Conservation (phyloP, 1,140 invertebrate genomes). For the Apolygus lucorum region DNA sequence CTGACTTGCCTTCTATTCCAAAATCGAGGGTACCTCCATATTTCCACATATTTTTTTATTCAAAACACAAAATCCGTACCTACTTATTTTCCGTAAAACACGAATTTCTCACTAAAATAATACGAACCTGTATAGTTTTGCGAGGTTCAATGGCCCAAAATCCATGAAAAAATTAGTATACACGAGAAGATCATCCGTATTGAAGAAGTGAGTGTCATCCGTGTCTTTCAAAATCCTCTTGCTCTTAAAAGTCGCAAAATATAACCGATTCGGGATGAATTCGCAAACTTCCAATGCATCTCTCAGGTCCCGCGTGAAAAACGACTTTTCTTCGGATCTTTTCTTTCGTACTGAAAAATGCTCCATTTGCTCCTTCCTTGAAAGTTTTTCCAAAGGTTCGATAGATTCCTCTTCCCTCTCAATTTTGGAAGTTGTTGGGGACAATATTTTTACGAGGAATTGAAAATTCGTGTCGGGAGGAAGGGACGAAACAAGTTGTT, state of each 20-base stretch:
- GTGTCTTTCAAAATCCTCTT: conserved; percentile 67
- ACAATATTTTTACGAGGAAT: too few species aligned
- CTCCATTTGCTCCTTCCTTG: neutral
- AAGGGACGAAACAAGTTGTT: too few species aligned
- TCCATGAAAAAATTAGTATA: conserved; percentile 97
- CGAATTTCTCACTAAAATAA: neutral
- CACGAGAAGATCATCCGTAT: conserved; percentile 80
- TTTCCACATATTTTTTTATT: too few species aligned
- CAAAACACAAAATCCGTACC: too few species aligned
- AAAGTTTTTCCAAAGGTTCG: neutral
- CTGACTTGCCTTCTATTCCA: too few species aligned
- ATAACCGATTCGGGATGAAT: conserved; percentile 66
- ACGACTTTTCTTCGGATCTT: neutral
- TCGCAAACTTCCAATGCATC: conserved; percentile 12
- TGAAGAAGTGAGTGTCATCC: conserved; percentile 77
- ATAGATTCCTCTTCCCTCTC: too few species aligned
- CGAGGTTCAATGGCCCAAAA: conserved; percentile 93
- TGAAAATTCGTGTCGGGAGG: too few species aligned
- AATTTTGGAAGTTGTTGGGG: too few species aligned
- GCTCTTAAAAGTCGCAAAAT: conserved; percentile 78
- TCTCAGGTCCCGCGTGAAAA: neutral
- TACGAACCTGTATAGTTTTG: conserved; percentile 75
- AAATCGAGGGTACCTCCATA: too few species aligned
- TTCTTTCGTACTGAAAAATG: neutral
- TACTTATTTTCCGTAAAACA: too few species aligned